Conservation (phyloP, 2,888 invertebrate species). For the Limenitis camilla region DNA sequence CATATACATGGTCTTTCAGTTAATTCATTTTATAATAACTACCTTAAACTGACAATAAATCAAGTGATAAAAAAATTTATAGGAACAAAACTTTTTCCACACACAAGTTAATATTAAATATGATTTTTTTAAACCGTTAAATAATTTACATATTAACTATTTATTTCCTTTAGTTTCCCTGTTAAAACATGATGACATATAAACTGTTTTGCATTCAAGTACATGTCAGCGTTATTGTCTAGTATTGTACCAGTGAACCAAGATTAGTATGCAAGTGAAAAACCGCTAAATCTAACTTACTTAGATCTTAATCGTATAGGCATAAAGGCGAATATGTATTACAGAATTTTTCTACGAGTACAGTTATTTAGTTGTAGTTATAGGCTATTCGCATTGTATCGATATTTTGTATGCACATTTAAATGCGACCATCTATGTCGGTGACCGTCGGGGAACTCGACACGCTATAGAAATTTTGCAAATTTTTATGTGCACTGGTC, state of each 20-base stretch:
- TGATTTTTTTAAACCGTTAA: constrained; percentile 9
- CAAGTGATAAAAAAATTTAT: no score
- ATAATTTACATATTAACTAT: constrained; percentile 37
- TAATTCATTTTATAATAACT: no score
- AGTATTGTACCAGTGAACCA: constrained; percentile 42
- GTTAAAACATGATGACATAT: constrained; percentile 58
- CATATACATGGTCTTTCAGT: no score
- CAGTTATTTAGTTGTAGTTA: constrained; percentile 21
- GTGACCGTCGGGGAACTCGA: constrained; percentile 42
- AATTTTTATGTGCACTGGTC: constrained; percentile 33
- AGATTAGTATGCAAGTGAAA: constrained; percentile 14
- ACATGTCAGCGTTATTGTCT: constrained; percentile 66
- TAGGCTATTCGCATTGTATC: constrained; percentile 60
- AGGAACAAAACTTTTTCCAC: no score
- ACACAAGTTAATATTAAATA: no score
- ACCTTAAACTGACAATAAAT: no score
- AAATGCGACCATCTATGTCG: constrained; percentile 65
- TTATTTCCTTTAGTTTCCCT: constrained; percentile 53
- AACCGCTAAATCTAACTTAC: constrained; percentile 15
- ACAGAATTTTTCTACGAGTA: constrained; percentile 29
- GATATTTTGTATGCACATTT: constrained; percentile 71
- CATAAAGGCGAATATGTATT: constrained; percentile 31
- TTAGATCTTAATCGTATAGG: constrained; percentile 15
- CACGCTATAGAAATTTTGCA: constrained; percentile 46
- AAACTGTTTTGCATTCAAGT: constrained; percentile 66